phyloP scores from a whole-genome alignment of 2,797 vertebrate genomes.

The Alauda arvensis region DNA sequence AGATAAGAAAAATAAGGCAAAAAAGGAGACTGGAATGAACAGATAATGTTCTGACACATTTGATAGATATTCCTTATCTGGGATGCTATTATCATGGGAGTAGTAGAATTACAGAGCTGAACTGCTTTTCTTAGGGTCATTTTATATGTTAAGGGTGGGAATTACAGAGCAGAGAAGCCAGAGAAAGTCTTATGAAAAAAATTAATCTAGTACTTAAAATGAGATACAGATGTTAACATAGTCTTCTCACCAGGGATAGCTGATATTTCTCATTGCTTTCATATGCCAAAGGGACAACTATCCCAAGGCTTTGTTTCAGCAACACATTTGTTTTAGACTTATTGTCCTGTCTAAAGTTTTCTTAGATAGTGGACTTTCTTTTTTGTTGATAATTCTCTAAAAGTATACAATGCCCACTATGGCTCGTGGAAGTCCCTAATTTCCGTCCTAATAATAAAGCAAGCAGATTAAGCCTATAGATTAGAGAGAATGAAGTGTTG shows the following conservation, averaged over 20 bases:
- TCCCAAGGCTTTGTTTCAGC: background rate
- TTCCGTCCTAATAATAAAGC: background rate
- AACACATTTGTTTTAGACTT: background rate
- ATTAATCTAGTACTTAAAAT: background rate
- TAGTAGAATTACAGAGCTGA: slow-evolving; percentile 21
- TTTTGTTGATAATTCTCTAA: background rate
- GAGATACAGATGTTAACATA: background rate
- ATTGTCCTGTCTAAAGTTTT: background rate
- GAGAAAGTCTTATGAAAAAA: background rate
- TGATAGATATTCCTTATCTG: slow-evolving; percentile 15
- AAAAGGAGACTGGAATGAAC: background rate
- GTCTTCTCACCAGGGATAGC: background rate
- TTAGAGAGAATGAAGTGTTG: background rate
- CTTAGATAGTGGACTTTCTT: background rate
- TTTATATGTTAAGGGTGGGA: background rate
- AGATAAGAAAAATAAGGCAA: slow-evolving; percentile 16
- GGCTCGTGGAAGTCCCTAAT: background rate
- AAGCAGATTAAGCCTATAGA: background rate
- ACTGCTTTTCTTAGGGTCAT: background rate
- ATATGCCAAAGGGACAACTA: background rate
- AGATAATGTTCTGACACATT: slow-evolving; percentile 20
- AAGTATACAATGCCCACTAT: background rate
- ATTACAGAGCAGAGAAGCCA: background rate
- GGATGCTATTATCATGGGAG: background rate
- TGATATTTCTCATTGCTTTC: background rate